phyloP scores from a whole-genome alignment of 2,113 vertebrate species.

The Sminthopsis crassicaudata region DNA sequence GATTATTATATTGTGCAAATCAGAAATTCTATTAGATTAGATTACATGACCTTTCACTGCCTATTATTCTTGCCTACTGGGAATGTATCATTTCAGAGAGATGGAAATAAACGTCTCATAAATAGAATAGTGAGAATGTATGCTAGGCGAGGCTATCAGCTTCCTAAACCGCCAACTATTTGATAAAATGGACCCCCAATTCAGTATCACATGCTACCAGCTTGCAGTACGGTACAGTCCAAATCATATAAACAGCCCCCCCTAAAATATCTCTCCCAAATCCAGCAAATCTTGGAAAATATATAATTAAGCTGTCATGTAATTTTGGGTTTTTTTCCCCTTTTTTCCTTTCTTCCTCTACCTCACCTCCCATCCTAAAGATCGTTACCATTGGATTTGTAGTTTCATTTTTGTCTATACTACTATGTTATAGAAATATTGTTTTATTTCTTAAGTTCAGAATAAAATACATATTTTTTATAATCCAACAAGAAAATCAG shows the following conservation, averaged over 20 bases:
- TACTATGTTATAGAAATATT: neutral
- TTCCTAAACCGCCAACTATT: constrained; percentile 3
- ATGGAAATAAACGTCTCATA: neutral
- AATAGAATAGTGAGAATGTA: constrained; percentile 4
- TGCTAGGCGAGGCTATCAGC: neutral
- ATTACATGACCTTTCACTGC: constrained; percentile 13
- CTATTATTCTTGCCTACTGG: constrained; percentile 9
- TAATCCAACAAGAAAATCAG: neutral
- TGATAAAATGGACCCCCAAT: constrained; percentile 25
- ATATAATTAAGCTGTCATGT: neutral
- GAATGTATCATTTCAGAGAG: constrained; percentile 20
- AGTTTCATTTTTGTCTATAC: neutral
- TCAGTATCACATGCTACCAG: constrained; percentile 1
- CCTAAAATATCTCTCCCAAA: neutral
- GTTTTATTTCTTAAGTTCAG: neutral
- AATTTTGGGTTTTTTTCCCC: neutral
- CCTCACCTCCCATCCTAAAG: neutral
- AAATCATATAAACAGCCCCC: neutral
- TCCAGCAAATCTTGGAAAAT: neutral
- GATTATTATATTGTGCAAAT: constrained; percentile 9
- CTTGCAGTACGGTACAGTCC: neutral
- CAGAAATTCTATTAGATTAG: constrained; percentile 9
- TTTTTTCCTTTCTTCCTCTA: neutral
- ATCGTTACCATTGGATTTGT: neutral
- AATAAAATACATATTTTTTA: neutral